These are phyloP conservation scores for Ophiodon elongatus DNA, from an alignment of 2,113 vertebrate species.

Conservation along the genomic window DNA sequence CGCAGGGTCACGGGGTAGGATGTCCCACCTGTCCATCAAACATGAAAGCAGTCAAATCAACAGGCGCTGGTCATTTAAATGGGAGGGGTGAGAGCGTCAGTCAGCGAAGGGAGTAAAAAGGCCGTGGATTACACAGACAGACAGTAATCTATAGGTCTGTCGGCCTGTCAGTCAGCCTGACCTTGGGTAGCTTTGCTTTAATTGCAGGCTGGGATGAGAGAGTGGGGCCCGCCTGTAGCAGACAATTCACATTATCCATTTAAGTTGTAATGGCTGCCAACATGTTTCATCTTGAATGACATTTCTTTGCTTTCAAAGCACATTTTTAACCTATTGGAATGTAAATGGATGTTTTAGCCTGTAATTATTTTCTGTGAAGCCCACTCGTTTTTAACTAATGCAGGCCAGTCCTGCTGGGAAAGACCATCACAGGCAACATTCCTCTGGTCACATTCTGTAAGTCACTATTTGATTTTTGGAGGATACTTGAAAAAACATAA, in stretches of 20 bases:
- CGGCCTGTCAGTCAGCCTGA: slow-evolving; percentile 76
- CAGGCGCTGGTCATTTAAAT: slow-evolving; percentile 64
- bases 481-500: slow-evolving; percentile 14
- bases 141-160: slow-evolving; percentile 80
- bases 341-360: slow-evolving; percentile 68
- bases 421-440: slow-evolving; percentile 20
- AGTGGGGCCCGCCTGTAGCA: slow-evolving; percentile 54
- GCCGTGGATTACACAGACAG: slow-evolving; percentile 69
- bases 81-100: slow-evolving; percentile 72
- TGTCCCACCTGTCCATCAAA: slow-evolving; percentile 81
- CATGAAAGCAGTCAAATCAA: slow-evolving; percentile 73
- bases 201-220: slow-evolving; percentile 66
- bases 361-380: slow-evolving; percentile 64
- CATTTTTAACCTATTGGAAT: slow-evolving; percentile 74
- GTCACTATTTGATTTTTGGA: slow-evolving; percentile 13
- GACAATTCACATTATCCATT: slow-evolving; percentile 75
- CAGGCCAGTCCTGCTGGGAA: slow-evolving; percentile 13
- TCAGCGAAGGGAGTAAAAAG: slow-evolving; percentile 71
- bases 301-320: slow-evolving; percentile 61
- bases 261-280: slow-evolving; percentile 70
- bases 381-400: slow-evolving; percentile 36
- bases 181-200: slow-evolving; percentile 73
- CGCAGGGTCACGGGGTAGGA: slow-evolving; percentile 71
- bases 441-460: slow-evolving; percentile 6
- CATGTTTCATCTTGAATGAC: slow-evolving; percentile 76